Evolutionary conservation across 2,113 vertebrate species (phyloP).

Genomic region (Phyllopteryx taeniolatus): DNA sequence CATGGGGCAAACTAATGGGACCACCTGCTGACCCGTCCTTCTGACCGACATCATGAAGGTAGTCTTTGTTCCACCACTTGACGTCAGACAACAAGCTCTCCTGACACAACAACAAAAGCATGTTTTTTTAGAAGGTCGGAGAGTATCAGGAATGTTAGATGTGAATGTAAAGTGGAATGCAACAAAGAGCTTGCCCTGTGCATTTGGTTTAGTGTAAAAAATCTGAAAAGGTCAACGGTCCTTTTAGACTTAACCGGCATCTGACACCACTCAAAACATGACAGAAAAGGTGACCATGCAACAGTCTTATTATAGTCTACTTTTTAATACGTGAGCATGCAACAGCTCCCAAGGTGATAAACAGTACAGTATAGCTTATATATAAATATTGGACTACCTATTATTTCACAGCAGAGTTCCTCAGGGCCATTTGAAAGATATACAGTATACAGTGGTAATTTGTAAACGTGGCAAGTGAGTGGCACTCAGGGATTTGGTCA

Average conservation of each 20-base stretch:
- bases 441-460: background rate
- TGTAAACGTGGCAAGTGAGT: background rate
- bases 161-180: background rate
- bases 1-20: slow-evolving; percentile 47
- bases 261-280: slow-evolving; percentile 26
- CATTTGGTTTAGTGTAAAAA: slow-evolving; percentile 8
- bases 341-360: background rate
- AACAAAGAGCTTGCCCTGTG: background rate
- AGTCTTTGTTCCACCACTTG: slow-evolving; percentile 41
- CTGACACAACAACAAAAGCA: slow-evolving; percentile 40
- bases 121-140: slow-evolving; percentile 3
- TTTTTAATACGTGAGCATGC: background rate
- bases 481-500: background rate
- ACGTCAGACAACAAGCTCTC: slow-evolving; percentile 29
- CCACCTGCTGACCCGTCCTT: slow-evolving; percentile 34
- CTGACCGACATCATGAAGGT: slow-evolving; percentile 42
- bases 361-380: background rate
- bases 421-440: background rate
- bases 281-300: slow-evolving; percentile 31
- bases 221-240: slow-evolving; percentile 17
- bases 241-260: slow-evolving; percentile 11
- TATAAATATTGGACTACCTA: background rate
- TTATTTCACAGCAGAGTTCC: background rate
- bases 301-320: background rate
- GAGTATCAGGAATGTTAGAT: slow-evolving; percentile 12